Evolutionary conservation across 1,140 invertebrate genomes (phyloP).

Genomic region (Ylistrum balloti): DNA sequence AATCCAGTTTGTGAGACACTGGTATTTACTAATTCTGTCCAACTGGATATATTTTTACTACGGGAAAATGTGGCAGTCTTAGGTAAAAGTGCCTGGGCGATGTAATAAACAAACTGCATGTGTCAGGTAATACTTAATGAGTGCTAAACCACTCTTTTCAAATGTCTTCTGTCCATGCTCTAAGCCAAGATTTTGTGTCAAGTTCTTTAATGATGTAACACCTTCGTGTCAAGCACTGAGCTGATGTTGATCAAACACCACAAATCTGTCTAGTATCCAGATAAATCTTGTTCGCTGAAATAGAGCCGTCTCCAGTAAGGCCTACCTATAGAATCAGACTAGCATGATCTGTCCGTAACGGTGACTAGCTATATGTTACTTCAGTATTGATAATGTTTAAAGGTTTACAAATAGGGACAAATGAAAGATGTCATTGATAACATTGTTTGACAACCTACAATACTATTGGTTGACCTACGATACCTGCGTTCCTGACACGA

Average conservation of each 20-base stretch:
- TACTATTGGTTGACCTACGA: background rate
- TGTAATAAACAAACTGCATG: background rate
- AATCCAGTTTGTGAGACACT: no score
- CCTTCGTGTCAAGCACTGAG: conserved; percentile 1
- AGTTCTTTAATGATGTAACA: conserved; percentile 36
- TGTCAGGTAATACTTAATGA: background rate
- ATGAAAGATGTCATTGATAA: background rate
- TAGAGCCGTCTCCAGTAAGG: background rate
- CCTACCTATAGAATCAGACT: background rate
- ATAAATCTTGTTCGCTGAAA: background rate
- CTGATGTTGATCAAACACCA: conserved; percentile 33
- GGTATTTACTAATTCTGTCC: no score
- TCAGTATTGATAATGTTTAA: background rate
- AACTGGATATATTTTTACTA: no score
- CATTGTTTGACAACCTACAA: background rate
- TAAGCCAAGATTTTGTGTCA: background rate
- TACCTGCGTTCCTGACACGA: background rate
- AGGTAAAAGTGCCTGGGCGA: background rate
- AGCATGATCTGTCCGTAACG: background rate
- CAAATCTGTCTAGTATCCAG: conserved; percentile 13
- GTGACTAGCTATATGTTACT: background rate
- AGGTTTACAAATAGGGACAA: background rate
- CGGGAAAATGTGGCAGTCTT: background rate
- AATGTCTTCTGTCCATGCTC: background rate
- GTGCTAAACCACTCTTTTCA: background rate